Base-by-base conservation (phyloP, 2,113 vertebrate genomes). In the Caranx ignobilis region DNA sequence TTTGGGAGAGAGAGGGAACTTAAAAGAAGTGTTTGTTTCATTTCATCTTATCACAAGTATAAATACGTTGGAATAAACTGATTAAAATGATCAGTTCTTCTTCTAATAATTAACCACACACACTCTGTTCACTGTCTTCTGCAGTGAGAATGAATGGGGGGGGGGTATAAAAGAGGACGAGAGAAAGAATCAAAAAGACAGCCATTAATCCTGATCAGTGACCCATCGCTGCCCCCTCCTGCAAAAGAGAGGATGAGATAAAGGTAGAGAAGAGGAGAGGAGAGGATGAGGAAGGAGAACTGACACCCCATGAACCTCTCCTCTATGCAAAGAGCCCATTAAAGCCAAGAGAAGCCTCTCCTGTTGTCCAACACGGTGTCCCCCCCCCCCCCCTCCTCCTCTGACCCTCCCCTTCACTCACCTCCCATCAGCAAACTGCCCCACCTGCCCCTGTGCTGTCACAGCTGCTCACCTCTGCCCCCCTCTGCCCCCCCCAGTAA, bases 301-400 rank as follows among this genome's bases (percentile, higher is more conserved):
- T 89, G 87, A 89, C 90, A 83, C 77, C 39, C 41, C 41, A 37
- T 78, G 82, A 87, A 85, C 87, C 80, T 86, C 82, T 85, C 78
- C 83, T 86, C 65, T 70, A 88, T 85, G 85, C 91, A 79, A 87
- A 91, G 86, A 89, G 88, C 91, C 90, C 90, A 91, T 93, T 91
- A 92, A 87, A 87, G 61, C 13, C 75, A 65, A 65, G 68, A 89
- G 79, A 79, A 85, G 70, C 74, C 71, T 83, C 85, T 88, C 45
- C 71, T 85, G 76, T 85, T 88, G 86, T 89, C 84, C 35, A 66
- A 77, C 90, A 87, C 1, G 11, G 59, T 83, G 78, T 48, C 74
- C 85, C 32, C 65, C 43, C 64, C 86, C 77, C 83, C 73, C 74
- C 83, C 21, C 65, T 48, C 64, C 86, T 79, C 83, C 73, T 77